Conservation (phyloP, 2,113 vertebrate species). For the Xenopus tropicalis region DNA sequence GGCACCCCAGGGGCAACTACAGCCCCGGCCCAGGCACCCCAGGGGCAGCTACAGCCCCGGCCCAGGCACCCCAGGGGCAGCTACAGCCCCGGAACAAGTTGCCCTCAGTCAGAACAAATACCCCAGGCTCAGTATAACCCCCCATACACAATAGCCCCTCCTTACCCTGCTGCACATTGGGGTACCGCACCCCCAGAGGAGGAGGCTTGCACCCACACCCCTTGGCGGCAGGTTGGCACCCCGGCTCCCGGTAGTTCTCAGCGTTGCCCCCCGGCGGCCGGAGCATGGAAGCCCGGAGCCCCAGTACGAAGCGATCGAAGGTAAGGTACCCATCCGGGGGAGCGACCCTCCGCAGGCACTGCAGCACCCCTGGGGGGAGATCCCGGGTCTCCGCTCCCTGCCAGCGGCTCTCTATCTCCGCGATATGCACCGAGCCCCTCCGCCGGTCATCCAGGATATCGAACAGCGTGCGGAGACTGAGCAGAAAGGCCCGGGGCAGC, state of each 20-base stretch:
- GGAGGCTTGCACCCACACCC: slow-evolving; percentile 20
- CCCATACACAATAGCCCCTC: too few relatives aligned
- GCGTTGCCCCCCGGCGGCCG: slow-evolving; percentile 58
- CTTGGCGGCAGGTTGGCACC: slow-evolving; percentile 27
- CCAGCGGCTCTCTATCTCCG: slow-evolving; percentile 94
- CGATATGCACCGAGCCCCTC: slow-evolving; percentile 83
- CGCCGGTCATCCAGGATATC: slow-evolving; percentile 87
- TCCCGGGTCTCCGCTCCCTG: slow-evolving; percentile 76
- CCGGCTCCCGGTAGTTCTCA: slow-evolving; percentile 35
- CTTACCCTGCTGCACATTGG: neutral
- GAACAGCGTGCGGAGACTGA: slow-evolving; percentile 87
- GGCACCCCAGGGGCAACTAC: too few relatives aligned
- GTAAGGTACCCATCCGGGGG: slow-evolving; percentile 86
- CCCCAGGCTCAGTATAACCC: too few relatives aligned
- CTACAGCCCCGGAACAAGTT: too few relatives aligned
- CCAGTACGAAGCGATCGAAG: slow-evolving; percentile 88
- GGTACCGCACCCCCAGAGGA: neutral
- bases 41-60: too few relatives aligned
- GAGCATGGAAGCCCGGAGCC: slow-evolving; percentile 79
- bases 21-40: too few relatives aligned
- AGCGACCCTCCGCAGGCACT: slow-evolving; percentile 75
- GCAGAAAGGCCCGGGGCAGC: slow-evolving; percentile 83
- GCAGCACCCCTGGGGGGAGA: slow-evolving; percentile 80
- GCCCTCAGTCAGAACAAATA: too few relatives aligned
- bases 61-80: too few relatives aligned